Base-by-base conservation (phyloP, 2,888 invertebrate species). In the Parasteatoda lunata region DNA sequence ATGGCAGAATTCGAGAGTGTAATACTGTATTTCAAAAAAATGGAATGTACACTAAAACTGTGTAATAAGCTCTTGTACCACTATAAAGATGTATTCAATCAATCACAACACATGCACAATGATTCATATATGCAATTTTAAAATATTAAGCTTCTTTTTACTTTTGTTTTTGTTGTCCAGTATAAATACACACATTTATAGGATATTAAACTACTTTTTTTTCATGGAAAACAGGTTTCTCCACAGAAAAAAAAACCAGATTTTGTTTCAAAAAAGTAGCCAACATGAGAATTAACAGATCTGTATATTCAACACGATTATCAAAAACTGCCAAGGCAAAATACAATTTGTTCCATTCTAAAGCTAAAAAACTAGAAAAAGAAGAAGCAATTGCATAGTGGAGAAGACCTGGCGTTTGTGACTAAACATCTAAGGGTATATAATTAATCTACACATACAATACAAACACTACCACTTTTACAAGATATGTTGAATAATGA, bases 11-110 rank as follows among this genome's bases (percentile, higher is more conserved):
- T 81, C 71, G 30, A 82, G 69, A 54, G 59, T 78, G 82, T 88
- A 83, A 88, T 83, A 83, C 83, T 88, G 79, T 77, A 81, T 77
- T 77, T 86, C 77, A 77, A 88, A 88, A 88, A 88, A 88, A 88
- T 88, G 88, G 88, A 88, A 88, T 88, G 88, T 88, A 88, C 88
- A 88, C 88, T 83, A 83, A 87, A 86, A 82, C 77, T 88, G 88
- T 88, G 83, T 88, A 88, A 83, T 88, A 88, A 88, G 88, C 88
- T 88, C 88, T 88, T 88, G 78, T 88, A 83, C 88, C 88, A 83
- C 88, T 88, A 88, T 88, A 88, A 87, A 88, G 78, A 83, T 88
- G 73, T 83, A 88, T 88, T 64, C 83, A 76, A 88, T 73, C 73
- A 73, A 66, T 81, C 80, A 81, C 86, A 81, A 88, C 79, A 79